Percentiles rank a stretch among this genome's conserved stretches.
Conservation (phyloP, 2,797 vertebrate genomes). For the Jordanella pulchra region DNA sequence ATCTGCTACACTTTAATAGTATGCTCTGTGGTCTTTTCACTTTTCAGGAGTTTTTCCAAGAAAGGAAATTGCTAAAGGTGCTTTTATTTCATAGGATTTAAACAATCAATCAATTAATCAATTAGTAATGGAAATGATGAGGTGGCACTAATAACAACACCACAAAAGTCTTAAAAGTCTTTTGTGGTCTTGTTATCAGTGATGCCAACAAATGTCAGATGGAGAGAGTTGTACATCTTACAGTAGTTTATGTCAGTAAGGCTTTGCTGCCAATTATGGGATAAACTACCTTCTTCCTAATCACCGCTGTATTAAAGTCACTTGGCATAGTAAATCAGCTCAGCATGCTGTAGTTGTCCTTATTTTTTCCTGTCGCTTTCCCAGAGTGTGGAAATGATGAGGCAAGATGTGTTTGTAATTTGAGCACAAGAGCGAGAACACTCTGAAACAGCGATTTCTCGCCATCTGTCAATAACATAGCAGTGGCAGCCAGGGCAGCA, state of each 20-base stretch:
- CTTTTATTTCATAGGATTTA: not conserved
- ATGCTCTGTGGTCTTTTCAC: not conserved
- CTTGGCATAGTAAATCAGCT: conserved; percentile 22
- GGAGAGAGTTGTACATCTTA: not conserved
- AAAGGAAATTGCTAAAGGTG: not conserved
- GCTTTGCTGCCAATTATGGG: not conserved
- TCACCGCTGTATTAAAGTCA: conserved; percentile 29
- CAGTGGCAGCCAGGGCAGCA: conserved; percentile 19
- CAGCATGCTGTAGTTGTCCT: conserved; percentile 2
- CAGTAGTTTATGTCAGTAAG: conserved; percentile 4
- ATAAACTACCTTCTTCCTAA: conserved; percentile 9
- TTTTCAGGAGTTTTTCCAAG: not conserved
- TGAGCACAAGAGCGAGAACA: conserved; percentile 42
- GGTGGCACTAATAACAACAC: not conserved
- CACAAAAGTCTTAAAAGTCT: not conserved
- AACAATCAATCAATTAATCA: not conserved
- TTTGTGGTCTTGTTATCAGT: not conserved
- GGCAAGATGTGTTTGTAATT: conserved; percentile 51
- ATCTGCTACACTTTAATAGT: not conserved
- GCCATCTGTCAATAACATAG: conserved; percentile 46
- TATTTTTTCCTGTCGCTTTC: conserved; percentile 23
- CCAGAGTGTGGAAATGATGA: conserved; percentile 43
- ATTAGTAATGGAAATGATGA: not conserved
- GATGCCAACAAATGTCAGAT: not conserved
- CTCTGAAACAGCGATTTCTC: conserved; percentile 42